Evolutionary conservation across 2,888 invertebrate species (phyloP).

Genomic region (Trachelus stipa): DNA sequence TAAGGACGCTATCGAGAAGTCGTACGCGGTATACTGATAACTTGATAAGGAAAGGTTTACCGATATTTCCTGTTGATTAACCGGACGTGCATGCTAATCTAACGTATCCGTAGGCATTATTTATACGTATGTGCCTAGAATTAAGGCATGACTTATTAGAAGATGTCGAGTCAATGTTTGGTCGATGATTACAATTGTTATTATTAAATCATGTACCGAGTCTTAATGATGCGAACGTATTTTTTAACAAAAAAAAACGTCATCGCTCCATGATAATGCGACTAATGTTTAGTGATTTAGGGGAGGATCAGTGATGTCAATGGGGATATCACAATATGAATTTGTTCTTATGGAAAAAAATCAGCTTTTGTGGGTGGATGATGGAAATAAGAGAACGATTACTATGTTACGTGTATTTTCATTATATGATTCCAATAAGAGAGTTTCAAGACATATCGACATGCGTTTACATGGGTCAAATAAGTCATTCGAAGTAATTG

Average conservation of each 20-base stretch:
- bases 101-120: slow-evolving; percentile 3
- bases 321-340: background rate
- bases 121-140: background rate
- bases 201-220: background rate
- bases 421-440: background rate
- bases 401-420: background rate
- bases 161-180: background rate
- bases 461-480: background rate
- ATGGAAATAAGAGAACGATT: no score
- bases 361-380: no score
- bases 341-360: no score
- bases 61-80: background rate
- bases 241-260: background rate
- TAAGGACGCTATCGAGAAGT: background rate
- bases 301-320: background rate
- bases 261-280: background rate
- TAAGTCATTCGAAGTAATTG: background rate
- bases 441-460: background rate
- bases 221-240: background rate
- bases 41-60: background rate
- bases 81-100: background rate
- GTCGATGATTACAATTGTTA: background rate
- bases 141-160: slow-evolving; percentile 3
- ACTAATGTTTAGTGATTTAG: background rate
- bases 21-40: background rate